These are phyloP conservation scores for Lepilemur septentrionalis DNA, from an alignment of 2,797 vertebrate species.

Conservation along the genomic window DNA sequence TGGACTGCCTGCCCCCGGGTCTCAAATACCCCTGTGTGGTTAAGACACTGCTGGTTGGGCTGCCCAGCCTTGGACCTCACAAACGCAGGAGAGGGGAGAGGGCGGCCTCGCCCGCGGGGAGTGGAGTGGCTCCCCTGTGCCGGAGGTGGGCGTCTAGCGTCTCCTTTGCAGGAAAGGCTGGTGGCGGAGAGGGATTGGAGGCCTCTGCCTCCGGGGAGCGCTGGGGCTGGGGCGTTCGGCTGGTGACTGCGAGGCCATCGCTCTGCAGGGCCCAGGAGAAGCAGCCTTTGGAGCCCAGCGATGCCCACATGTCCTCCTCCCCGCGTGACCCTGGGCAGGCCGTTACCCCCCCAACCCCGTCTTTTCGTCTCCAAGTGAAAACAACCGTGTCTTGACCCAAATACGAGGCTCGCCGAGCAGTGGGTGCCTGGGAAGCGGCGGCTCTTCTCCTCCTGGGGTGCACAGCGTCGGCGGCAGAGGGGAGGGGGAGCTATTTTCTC, in stretches of 20 bases:
- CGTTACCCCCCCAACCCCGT: neutral
- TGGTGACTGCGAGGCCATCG: rapidly evolving
- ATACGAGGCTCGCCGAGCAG: neutral
- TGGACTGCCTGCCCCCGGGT: rapidly evolving
- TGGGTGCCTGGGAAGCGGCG: rapidly evolving
- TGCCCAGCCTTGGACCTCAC: rapidly evolving
- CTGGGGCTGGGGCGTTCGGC: too few species aligned
- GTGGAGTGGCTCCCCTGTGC: rapidly evolving
- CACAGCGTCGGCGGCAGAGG: too few species aligned
- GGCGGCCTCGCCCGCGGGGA: too few species aligned
- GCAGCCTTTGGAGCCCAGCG: rapidly evolving
- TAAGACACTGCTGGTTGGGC: rapidly evolving
- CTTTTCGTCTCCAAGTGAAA: neutral
- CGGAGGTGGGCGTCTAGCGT: rapidly evolving
- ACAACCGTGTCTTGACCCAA: neutral
- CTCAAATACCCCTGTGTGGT: neutral
- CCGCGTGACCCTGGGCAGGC: rapidly evolving
- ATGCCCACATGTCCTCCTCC: rapidly evolving
- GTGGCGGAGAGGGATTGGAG: rapidly evolving
- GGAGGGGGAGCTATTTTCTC: neutral
- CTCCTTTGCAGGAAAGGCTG: too few species aligned
- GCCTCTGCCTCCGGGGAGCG: rapidly evolving
- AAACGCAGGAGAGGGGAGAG: rapidly evolving
- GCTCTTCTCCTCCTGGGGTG: too few species aligned
- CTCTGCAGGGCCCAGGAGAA: neutral